Evolutionary conservation across 2,113 vertebrate genomes (phyloP).

Genomic region (Gasterosteus aculeatus): DNA sequence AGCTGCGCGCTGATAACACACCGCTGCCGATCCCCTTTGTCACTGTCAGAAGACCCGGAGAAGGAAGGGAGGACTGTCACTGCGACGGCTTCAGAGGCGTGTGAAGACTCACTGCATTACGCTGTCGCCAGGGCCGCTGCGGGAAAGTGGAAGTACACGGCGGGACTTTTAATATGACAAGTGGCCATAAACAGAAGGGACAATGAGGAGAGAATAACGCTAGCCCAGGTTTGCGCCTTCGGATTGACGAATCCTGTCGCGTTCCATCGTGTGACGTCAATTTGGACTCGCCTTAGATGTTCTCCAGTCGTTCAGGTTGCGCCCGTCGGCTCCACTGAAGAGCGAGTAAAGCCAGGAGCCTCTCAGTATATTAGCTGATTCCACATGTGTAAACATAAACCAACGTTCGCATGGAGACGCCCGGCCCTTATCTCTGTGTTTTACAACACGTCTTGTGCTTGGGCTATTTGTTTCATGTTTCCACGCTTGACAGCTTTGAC

Average conservation of each 20-base stretch:
- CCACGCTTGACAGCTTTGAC: slow-evolving; percentile 68
- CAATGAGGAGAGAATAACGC: background rate
- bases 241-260: slow-evolving; percentile 7
- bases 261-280: slow-evolving; percentile 1
- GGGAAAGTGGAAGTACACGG: slow-evolving; percentile 14
- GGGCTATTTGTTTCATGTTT: slow-evolving; percentile 71
- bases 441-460: slow-evolving; percentile 40
- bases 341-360: background rate
- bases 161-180: slow-evolving; percentile 29
- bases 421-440: slow-evolving; percentile 56
- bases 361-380: slow-evolving; percentile 16
- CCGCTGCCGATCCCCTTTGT: slow-evolving; percentile 68
- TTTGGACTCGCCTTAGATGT: slow-evolving; percentile 15
- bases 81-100: slow-evolving; percentile 65
- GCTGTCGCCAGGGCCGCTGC: slow-evolving; percentile 23
- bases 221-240: background rate
- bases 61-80: slow-evolving; percentile 50
- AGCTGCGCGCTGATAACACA: slow-evolving; percentile 73
- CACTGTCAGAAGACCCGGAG: slow-evolving; percentile 54
- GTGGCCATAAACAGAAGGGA: slow-evolving; percentile 17
- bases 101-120: slow-evolving; percentile 48
- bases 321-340: slow-evolving; percentile 17
- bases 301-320: slow-evolving; percentile 7
- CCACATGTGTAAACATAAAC: slow-evolving; percentile 53
- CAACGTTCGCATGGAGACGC: slow-evolving; percentile 15